phyloP scores from a whole-genome alignment of 2,888 invertebrate genomes.

The Agriopis leucophaearia region DNA sequence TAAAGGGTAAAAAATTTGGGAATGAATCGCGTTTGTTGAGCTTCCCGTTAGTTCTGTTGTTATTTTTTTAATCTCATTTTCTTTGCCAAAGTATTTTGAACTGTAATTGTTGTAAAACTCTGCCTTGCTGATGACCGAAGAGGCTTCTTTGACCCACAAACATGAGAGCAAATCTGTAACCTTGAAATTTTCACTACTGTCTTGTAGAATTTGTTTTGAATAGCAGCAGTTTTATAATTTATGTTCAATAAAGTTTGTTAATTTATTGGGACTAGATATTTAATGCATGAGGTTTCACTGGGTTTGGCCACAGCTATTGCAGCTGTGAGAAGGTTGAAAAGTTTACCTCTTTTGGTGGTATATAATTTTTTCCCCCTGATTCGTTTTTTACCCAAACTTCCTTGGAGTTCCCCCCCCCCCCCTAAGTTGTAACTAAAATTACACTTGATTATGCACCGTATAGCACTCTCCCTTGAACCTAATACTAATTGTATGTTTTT shows the following conservation, averaged over 20 bases:
- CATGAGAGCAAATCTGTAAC: no score
- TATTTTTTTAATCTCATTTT: no score
- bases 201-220: no score
- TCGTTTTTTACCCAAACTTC: not conserved
- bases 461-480: conserved; percentile 17
- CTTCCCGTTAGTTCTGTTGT: no score
- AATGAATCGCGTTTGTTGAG: no score
- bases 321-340: not conserved
- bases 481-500: conserved; percentile 76
- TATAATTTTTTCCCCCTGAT: not conserved
- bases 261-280: not conserved
- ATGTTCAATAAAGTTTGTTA: no score
- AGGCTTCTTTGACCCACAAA: no score
- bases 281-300: conserved; percentile 2
- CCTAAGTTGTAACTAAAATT: conserved; percentile 10
- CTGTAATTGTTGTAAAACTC: no score
- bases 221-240: not conserved
- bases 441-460: not conserved
- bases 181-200: no score
- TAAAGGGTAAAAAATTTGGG: no score
- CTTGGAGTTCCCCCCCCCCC: not conserved
- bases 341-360: not conserved
- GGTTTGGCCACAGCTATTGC: not conserved
- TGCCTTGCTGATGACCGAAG: no score
- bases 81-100: no score